Evolutionary conservation across 1,140 invertebrate genomes (phyloP), one percentile per base, ranked within the genome.

Genomic region (Zaprionus kolodkinae): DNA sequence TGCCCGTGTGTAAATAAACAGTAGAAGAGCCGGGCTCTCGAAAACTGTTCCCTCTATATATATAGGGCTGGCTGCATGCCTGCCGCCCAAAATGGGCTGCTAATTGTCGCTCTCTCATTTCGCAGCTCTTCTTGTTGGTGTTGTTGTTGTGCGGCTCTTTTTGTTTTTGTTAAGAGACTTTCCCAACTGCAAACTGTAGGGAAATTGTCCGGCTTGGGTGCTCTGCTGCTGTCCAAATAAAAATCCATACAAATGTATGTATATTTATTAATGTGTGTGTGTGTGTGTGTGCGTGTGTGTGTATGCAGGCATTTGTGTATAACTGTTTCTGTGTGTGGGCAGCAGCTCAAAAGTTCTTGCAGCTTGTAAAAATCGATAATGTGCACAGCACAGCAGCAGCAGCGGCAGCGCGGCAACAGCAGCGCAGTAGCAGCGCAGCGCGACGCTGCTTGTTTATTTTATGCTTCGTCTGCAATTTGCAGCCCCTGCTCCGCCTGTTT

Each of bases 381-480:
- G 60, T 77, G 71, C 75, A 77, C 33, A 73, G 69, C 73, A 54
- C 57, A 69, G 65, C 62, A 57, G 52, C 64, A 61, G 25, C 15
- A 69, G 64, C 62, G 48, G 52, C 64, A 61, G 27, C 15, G 50
- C 36, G 17, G 27, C 52, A 17, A 57, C 43, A 45, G 82, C 33
- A 73, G 68, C 72, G 59, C 38, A 63, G 57, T 56, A 57, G 52
- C 64, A 61, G 59, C 33, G 62, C 52, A 21, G 52, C 52, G 82
- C 82, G 75, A 76, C 75, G 79, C 64, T 62, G 70, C 76, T 88
- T 88, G 84, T 87, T 87, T 87, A 87, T 88, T 87, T 88, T 88
- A 87, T 88, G 84, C 84, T 88, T 88, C 84, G 84, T 87, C 84
- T 87, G 84, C 84, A 88, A 80, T 87, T 87, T 81, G 61, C 85